These are phyloP conservation scores for Muraenolepis orangiensis DNA, from an alignment of 2,797 vertebrate genomes.

Conservation along the genomic window DNA sequence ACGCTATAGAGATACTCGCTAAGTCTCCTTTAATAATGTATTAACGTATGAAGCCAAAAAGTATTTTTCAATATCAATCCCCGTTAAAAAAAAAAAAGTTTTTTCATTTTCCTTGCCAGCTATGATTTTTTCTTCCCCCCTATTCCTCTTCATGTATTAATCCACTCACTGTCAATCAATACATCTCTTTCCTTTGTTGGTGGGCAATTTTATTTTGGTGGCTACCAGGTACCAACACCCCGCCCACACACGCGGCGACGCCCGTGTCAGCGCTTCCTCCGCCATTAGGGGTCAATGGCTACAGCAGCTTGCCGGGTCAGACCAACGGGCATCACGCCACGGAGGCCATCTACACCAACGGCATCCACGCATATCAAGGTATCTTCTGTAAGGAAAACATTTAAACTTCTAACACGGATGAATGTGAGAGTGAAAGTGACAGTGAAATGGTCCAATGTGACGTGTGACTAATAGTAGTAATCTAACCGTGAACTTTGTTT, in stretches of 20 bases:
- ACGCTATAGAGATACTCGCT: background rate
- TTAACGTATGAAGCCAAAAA: background rate
- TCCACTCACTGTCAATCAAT: constrained; percentile 25
- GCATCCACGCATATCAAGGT: constrained; percentile 90
- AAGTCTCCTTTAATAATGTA: constrained; percentile 1
- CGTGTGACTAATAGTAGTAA: no score
- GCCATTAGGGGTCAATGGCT: constrained; percentile 86
- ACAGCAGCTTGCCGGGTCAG: constrained; percentile 79
- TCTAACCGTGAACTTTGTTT: background rate
- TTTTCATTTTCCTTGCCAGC: constrained; percentile 9
- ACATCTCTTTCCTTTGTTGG: constrained; percentile 30
- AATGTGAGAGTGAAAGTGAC: background rate
- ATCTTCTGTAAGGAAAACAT: constrained; percentile 19
- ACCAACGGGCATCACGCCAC: constrained; percentile 83
- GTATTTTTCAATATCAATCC: constrained; percentile 1
- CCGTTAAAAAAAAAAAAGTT: background rate
- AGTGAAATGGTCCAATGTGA: background rate
- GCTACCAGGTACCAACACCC: constrained; percentile 85
- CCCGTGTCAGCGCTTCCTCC: constrained; percentile 83
- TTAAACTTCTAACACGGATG: background rate
- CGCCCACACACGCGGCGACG: constrained; percentile 85
- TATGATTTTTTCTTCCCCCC: constrained; percentile 10
- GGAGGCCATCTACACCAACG: constrained; percentile 87
- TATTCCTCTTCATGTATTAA: constrained; percentile 15
- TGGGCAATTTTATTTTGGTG: background rate